Evolutionary conservation across 2,888 invertebrate species (phyloP), one percentile per base, ranked within the genome.

Genomic region (Stenolophus ochropezus): DNA sequence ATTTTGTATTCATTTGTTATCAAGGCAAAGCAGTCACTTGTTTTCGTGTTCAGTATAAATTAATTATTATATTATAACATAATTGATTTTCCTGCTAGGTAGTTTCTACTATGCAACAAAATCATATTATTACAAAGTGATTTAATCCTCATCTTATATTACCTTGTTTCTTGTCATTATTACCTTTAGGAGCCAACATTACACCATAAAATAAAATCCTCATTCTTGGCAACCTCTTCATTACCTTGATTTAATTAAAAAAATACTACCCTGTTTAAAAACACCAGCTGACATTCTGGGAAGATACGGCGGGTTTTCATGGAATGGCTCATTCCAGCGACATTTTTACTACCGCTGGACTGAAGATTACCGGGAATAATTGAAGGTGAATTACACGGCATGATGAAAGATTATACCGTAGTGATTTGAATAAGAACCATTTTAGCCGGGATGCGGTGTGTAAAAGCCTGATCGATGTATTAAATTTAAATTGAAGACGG

Each of bases 401-500:
- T 69, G 69, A 78, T 78, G 78, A 21, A 51, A 78, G 78, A 78
- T 78, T 78, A 78, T 69, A 78, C 49, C 78, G 69, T 78, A 78
- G 65, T 69, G 78, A 78, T 78, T 65, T 78, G 78, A 78, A 78
- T 78, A 75, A 75, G 75, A 75, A 53, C 16, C 53, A 75, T 75
- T 53, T 75, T 51, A 53, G 27, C 27, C 16, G 14, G 18, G 23
- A 73, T 33, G 65, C 65, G 33, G 65, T 69, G 73, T 73, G 69
- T 69, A 69, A 69, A 69, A 69, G 69, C 42, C 16, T 69, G 47
- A 73, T 73, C 73, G 53, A 53, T 75, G 75, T 75, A 75, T 75
- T 75, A 75, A 75, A 75, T 75, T 75, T 23, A 75, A 53, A 75
- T 75, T 75, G 75, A 75, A 73, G 49, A 49, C 21, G 49, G 49